Evolutionary conservation across 2,113 vertebrate genomes (phyloP).

Genomic region (Cavia porcellus): DNA sequence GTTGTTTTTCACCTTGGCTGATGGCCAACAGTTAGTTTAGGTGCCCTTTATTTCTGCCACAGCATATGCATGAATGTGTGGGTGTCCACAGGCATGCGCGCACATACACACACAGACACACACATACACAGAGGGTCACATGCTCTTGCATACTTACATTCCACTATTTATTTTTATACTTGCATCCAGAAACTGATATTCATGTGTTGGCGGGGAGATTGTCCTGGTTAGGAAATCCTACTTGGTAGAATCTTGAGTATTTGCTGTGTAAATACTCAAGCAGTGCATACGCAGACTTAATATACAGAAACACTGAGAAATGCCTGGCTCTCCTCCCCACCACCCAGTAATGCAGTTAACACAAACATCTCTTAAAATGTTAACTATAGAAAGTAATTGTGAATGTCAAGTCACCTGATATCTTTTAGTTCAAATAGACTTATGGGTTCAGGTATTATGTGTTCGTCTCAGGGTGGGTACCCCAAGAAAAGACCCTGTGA

Average conservation of each 20-base stretch:
- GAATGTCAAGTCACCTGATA: background rate
- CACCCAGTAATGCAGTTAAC: background rate
- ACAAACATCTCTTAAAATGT: background rate
- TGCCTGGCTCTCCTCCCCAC: background rate
- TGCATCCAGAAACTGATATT: background rate
- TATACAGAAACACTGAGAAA: background rate
- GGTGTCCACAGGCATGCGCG: too few species aligned
- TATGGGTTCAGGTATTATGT: background rate
- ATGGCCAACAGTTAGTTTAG: background rate
- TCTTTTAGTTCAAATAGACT: background rate
- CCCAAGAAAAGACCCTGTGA: background rate
- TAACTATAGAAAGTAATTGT: background rate
- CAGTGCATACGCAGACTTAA: background rate
- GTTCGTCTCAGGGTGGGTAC: background rate
- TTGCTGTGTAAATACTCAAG: background rate
- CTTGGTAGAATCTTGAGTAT: slow-evolving; percentile 10
- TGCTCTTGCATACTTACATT: background rate
- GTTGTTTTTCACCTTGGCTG: background rate
- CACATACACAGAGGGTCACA: background rate
- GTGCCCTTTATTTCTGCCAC: background rate
- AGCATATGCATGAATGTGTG: background rate
- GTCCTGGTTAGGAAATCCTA: background rate
- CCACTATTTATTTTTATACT: background rate
- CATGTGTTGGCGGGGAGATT: background rate
- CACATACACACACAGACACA: background rate